Evolutionary conservation across 2,797 vertebrate genomes (phyloP).

Genomic region (Semaprochilodus insignis): DNA sequence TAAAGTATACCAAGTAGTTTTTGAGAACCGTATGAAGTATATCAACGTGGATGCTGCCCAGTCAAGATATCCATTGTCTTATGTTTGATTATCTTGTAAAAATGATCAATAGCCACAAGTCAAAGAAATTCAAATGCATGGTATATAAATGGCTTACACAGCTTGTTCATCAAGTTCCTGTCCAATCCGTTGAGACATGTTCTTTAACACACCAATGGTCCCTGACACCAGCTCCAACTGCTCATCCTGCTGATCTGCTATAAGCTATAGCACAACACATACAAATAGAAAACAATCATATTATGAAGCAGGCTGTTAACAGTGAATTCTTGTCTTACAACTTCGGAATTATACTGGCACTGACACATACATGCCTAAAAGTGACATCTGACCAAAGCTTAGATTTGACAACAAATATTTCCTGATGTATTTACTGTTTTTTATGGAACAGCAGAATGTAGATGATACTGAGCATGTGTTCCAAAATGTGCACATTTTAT

Average conservation of each 20-base stretch:
- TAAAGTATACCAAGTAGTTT: no score
- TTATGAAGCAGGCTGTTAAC: neutral
- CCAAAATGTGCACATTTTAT: no score
- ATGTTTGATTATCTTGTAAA: neutral
- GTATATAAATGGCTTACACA: conserved; percentile 82
- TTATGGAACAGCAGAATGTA: no score
- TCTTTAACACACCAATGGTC: conserved; percentile 97
- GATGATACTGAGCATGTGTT: no score
- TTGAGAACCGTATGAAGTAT: no score
- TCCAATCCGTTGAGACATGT: conserved; percentile 98
- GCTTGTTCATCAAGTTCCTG: conserved; percentile 97
- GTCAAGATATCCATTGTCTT: no score
- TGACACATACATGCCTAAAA: no score
- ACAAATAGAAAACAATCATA: conserved; percentile 10
- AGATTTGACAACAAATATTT: no score
- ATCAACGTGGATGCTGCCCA: no score
- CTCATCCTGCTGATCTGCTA: conserved; percentile 94
- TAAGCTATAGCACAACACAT: conserved; percentile 80
- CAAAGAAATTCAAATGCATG: neutral
- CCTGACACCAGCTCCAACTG: conserved; percentile 97
- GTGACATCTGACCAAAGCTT: no score
- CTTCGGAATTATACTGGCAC: no score
- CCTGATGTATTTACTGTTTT: no score
- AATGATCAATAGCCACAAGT: neutral
- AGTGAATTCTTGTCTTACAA: neutral